These are phyloP conservation scores for Grus americana DNA, from an alignment of 2,113 vertebrate genomes.

Conservation along the genomic window DNA sequence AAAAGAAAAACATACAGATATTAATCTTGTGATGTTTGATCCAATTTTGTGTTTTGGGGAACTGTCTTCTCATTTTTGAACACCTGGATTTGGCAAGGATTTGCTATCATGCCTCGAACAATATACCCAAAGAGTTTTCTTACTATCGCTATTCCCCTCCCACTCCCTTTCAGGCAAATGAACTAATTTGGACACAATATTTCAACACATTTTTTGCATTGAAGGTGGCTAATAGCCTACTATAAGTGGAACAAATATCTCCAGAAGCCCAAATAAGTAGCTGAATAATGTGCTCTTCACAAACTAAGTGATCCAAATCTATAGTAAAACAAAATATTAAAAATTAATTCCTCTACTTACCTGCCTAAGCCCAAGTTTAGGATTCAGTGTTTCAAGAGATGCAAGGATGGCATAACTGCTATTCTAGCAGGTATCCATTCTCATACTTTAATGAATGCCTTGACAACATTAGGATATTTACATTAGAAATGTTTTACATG, in stretches of 20 bases:
- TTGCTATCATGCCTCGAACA: slow-evolving; percentile 21
- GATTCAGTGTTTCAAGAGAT: neutral
- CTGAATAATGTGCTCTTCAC: neutral
- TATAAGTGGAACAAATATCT: neutral
- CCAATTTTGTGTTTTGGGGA: slow-evolving; percentile 54
- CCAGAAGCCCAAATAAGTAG: neutral
- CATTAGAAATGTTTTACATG: neutral
- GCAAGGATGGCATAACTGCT: neutral
- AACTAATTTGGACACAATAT: neutral
- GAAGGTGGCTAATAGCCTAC: neutral
- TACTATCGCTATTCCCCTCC: neutral
- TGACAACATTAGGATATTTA: neutral
- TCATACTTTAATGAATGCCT: neutral
- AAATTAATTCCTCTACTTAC: neutral
- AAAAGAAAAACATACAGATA: slow-evolving; percentile 51
- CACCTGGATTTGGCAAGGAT: slow-evolving; percentile 48
- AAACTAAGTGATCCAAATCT: neutral
- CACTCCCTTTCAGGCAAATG: neutral
- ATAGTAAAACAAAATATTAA: neutral
- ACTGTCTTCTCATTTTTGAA: slow-evolving; percentile 40
- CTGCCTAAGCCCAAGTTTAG: neutral
- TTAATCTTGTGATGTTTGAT: slow-evolving; percentile 55
- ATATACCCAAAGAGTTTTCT: neutral
- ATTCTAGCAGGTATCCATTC: neutral
- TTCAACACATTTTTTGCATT: neutral